A percentile compares a stretch with the other conserved stretches of the same genome.
Evolutionary conservation across 2,797 vertebrate genomes (phyloP).

Genomic region (Hoplostethus mediterraneus): DNA sequence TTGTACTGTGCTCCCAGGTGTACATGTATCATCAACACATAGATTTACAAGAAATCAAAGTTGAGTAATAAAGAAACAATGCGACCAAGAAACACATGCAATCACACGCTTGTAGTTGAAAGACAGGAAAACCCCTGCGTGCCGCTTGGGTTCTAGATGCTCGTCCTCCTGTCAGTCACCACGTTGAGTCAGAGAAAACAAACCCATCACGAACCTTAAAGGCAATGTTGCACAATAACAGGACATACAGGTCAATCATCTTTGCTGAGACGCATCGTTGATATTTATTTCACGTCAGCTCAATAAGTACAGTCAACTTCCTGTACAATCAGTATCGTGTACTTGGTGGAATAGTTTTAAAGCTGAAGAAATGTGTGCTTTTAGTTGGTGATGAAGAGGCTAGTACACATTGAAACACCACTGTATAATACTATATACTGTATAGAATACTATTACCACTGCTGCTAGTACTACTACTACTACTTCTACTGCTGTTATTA

Average conservation of each 20-base stretch:
- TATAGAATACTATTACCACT: too few relatives aligned
- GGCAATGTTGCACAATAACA: conserved; percentile 6
- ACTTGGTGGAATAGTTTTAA: too few relatives aligned
- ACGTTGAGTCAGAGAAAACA: conserved; percentile 7
- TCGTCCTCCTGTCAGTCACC: background rate
- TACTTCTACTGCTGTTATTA: too few relatives aligned
- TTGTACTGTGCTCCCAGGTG: background rate
- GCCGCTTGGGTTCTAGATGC: background rate
- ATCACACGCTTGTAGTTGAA: background rate
- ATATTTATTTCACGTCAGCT: background rate
- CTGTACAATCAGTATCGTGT: background rate
- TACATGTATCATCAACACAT: background rate
- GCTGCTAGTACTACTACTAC: too few relatives aligned
- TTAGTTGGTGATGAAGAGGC: too few relatives aligned
- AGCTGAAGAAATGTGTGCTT: too few relatives aligned
- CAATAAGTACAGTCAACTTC: background rate
- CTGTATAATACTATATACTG: too few relatives aligned
- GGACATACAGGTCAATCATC: conserved; percentile 4
- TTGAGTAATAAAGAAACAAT: conserved; percentile 34
- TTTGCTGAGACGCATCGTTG: background rate
- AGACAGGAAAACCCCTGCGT: background rate
- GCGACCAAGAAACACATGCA: background rate
- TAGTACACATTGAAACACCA: too few relatives aligned
- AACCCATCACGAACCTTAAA: conserved; percentile 3
- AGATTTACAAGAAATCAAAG: conserved; percentile 10